phyloP scores from a whole-genome alignment of 2,113 vertebrate genomes.

The Murina feae region DNA sequence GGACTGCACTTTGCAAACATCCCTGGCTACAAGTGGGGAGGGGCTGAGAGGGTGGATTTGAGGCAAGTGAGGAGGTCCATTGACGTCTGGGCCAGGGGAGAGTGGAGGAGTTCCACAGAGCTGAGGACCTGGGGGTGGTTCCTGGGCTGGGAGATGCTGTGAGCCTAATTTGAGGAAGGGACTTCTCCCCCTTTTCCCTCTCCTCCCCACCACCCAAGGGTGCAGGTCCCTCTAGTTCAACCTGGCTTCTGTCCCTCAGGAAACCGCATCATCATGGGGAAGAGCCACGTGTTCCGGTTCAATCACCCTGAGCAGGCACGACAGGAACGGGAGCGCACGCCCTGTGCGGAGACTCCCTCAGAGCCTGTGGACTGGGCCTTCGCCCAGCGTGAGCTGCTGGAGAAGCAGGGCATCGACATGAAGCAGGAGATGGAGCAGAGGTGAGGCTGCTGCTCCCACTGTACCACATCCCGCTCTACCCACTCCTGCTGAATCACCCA shows the following conservation, averaged over 20 bases:
- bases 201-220: not conserved
- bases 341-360: slow-evolving; percentile 89
- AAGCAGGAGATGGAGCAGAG: slow-evolving; percentile 99
- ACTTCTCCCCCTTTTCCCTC: accelerated
- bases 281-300: slow-evolving; percentile 98
- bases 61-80: accelerated
- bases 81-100: accelerated
- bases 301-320: slow-evolving; percentile 97
- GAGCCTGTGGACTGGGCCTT: slow-evolving; percentile 98
- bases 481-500: accelerated
- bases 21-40: not conserved
- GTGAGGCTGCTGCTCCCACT: slow-evolving; percentile 71
- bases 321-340: slow-evolving; percentile 92
- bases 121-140: accelerated
- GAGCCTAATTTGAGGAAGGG: accelerated
- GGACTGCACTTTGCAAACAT: not conserved
- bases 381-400: slow-evolving; percentile 94
- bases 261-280: slow-evolving; percentile 97
- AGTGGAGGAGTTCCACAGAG: too few species aligned
- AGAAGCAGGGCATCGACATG: slow-evolving; percentile 99
- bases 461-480: accelerated
- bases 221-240: accelerated
- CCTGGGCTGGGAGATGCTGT: accelerated
- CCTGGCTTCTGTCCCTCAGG: slow-evolving; percentile 76
- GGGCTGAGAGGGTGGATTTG: too few species aligned